Evolutionary conservation across 2,888 invertebrate species (phyloP).

Genomic region (Mongoloraphidia duomilia): DNA sequence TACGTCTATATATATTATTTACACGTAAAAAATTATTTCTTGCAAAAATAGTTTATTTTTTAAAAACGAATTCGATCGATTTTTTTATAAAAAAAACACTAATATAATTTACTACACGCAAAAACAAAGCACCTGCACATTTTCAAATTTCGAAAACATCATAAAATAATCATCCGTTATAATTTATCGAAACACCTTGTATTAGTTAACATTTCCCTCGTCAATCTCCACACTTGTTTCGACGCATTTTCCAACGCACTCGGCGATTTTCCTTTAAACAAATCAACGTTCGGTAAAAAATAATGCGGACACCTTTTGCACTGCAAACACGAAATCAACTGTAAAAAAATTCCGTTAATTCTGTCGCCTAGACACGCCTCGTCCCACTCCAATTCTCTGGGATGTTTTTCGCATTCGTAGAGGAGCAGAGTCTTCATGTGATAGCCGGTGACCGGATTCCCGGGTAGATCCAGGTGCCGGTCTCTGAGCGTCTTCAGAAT

Average conservation of each 20-base stretch:
- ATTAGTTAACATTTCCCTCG: constrained; percentile 82
- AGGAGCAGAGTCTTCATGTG: constrained; percentile 80
- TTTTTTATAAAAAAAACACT: no score
- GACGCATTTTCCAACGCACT: constrained; percentile 84
- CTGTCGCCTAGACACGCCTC: constrained; percentile 81
- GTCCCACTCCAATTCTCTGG: constrained; percentile 87
- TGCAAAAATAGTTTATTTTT: no score
- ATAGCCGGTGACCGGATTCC: constrained; percentile 80
- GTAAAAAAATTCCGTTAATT: constrained; percentile 84
- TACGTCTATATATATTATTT: no score
- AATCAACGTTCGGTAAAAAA: constrained; percentile 81
- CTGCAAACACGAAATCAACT: constrained; percentile 91
- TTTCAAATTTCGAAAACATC: no score
- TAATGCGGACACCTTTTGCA: constrained; percentile 91
- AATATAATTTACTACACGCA: no score
- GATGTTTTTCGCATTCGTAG: constrained; percentile 95
- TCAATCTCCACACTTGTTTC: constrained; percentile 84
- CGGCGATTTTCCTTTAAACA: constrained; percentile 85
- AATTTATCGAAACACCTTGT: constrained; percentile 82
- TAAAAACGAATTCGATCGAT: no score
- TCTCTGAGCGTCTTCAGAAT: constrained; percentile 82
- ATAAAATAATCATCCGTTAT: constrained; percentile 31
- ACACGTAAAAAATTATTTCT: no score
- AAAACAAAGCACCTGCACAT: no score
- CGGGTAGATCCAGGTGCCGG: constrained; percentile 73